phyloP scores from a whole-genome alignment of 2,888 invertebrate genomes.

The Synergus japonicus region DNA sequence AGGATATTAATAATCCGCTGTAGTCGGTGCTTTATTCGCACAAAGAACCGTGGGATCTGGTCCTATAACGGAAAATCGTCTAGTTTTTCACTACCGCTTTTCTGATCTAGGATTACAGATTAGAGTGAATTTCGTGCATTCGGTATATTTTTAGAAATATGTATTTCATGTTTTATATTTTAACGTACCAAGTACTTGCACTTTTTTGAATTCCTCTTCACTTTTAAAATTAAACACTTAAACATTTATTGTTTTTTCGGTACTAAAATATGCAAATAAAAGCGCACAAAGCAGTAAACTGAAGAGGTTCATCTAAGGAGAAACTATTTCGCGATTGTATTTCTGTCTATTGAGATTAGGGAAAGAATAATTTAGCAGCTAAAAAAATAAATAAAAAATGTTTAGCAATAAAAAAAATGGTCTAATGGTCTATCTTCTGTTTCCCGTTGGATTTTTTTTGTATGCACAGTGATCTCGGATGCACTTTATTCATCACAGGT shows the following conservation, averaged over 20 bases:
- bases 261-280: background rate
- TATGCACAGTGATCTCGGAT: constrained; percentile 15
- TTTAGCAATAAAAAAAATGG: no score
- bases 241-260: background rate
- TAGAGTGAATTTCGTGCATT: background rate
- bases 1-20: constrained; percentile 39
- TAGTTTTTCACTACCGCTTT: constrained; percentile 19
- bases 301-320: background rate
- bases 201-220: no score
- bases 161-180: no score
- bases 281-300: background rate
- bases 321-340: background rate
- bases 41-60: constrained; percentile 32
- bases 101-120: background rate
- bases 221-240: no score
- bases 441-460: constrained; percentile 1
- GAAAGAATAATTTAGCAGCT: background rate
- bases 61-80: constrained; percentile 21
- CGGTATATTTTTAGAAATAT: no score
- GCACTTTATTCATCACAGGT: constrained; percentile 22
- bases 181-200: background rate
- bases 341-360: background rate
- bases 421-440: no score
- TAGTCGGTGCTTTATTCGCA: constrained; percentile 26
- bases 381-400: no score